phyloP scores from a whole-genome alignment of 2,113 vertebrate species.

The Odocoileus virginianus region DNA sequence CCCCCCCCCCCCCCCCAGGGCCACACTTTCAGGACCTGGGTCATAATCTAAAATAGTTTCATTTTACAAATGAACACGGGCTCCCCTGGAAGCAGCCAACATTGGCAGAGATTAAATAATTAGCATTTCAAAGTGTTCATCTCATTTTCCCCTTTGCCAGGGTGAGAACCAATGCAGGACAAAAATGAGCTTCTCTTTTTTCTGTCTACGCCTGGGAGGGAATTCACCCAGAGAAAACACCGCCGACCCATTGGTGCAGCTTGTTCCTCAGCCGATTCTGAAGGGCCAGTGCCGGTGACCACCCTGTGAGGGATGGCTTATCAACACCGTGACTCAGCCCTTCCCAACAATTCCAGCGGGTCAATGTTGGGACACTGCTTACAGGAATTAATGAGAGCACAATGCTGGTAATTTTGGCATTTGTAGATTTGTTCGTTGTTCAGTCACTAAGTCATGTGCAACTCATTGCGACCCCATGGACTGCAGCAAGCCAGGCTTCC shows the following conservation, averaged over 20 bases:
- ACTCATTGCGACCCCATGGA: neutral
- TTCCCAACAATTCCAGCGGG: constrained; percentile 80
- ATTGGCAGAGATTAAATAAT: constrained; percentile 78
- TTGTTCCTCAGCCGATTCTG: constrained; percentile 67
- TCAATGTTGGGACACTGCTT: constrained; percentile 84
- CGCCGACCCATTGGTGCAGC: constrained; percentile 69
- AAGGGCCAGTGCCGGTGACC: constrained; percentile 75
- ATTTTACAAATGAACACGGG: constrained; percentile 75
- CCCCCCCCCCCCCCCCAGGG: constrained; percentile 26
- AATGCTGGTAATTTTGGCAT: constrained; percentile 75
- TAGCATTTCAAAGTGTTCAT: constrained; percentile 80
- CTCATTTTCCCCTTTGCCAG: constrained; percentile 56
- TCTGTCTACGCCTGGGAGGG: constrained; percentile 58
- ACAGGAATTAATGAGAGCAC: constrained; percentile 83
- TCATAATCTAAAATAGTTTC: constrained; percentile 78
- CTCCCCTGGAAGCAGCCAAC: constrained; percentile 68
- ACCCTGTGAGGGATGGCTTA: constrained; percentile 84
- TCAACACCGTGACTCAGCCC: constrained; percentile 84
- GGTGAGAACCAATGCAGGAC: constrained; percentile 74
- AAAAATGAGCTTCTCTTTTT: constrained; percentile 70
- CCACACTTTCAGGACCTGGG: constrained; percentile 71
- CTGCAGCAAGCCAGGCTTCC: neutral
- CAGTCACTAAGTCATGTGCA: neutral
- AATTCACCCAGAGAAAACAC: constrained; percentile 75
- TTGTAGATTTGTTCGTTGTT: constrained; percentile 42